Percentiles rank a stretch among this genome's conserved stretches.
Conservation (phyloP, 2,797 vertebrate species). For the Psittacula echo region DNA sequence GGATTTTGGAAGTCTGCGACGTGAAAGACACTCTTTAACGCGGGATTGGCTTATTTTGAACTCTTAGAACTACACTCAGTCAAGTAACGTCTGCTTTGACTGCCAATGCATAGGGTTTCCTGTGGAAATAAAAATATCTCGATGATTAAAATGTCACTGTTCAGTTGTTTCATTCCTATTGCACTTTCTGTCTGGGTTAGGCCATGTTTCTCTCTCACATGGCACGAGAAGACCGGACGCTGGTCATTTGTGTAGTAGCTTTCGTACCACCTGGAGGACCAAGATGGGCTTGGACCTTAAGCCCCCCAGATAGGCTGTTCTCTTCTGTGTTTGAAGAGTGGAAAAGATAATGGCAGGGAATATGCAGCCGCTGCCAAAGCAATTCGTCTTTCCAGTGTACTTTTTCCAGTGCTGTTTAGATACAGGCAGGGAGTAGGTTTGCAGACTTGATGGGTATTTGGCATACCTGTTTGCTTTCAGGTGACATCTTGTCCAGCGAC, state of each 20-base stretch:
- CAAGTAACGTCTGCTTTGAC: not conserved
- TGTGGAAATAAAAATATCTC: not conserved
- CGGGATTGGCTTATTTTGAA: not conserved
- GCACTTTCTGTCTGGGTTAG: not conserved
- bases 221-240: rapidly evolving
- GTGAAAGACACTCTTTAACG: not conserved
- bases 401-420: not conserved
- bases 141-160: not conserved
- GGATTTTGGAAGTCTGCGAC: not conserved
- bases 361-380: not conserved
- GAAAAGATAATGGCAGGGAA: not conserved
- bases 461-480: not conserved
- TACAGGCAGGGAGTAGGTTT: not conserved
- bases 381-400: not conserved
- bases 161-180: not conserved
- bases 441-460: not conserved
- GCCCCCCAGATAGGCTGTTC: not conserved
- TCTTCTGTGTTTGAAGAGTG: not conserved
- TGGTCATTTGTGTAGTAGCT: not conserved
- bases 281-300: not conserved
- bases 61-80: not conserved
- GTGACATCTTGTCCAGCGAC: not conserved
- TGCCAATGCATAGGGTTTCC: not conserved
- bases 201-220: not conserved
- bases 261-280: not conserved